Evolutionary conservation across 2,888 invertebrate species (phyloP).

Genomic region (Agrochola macilenta): DNA sequence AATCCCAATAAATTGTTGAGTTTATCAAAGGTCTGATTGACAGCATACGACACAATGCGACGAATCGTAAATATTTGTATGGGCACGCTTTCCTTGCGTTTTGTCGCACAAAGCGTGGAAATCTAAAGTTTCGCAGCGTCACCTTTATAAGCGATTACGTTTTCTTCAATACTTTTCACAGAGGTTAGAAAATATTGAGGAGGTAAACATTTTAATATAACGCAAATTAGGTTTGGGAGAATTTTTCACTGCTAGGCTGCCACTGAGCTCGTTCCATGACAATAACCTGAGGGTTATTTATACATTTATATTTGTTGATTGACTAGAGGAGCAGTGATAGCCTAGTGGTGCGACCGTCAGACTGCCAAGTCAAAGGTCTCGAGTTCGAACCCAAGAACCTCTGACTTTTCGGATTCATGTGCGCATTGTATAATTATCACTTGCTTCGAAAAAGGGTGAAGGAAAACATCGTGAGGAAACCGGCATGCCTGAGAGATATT

Average conservation of each 20-base stretch:
- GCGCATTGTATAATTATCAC: too few species aligned
- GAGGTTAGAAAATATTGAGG: slow-evolving; percentile 69
- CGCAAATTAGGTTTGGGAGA: background rate
- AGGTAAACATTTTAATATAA: slow-evolving; percentile 36
- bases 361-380: too few species aligned
- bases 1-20: slow-evolving; percentile 55
- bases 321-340: background rate
- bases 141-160: slow-evolving; percentile 89
- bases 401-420: too few species aligned
- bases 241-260: background rate
- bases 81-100: slow-evolving; percentile 67
- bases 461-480: too few species aligned
- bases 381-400: too few species aligned
- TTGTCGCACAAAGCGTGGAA: slow-evolving; percentile 77
- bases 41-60: slow-evolving; percentile 67
- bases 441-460: too few species aligned
- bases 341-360: too few species aligned
- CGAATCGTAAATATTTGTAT: slow-evolving; percentile 72
- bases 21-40: slow-evolving; percentile 62
- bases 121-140: slow-evolving; percentile 83
- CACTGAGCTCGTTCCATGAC: background rate
- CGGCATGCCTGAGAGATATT: too few species aligned
- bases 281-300: background rate
- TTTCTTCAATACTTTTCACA: slow-evolving; percentile 83
- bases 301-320: background rate